A percentile compares a stretch with the other conserved stretches of the same genome.
Evolutionary conservation across 2,113 vertebrate genomes (phyloP).

Genomic region (Psittacus erithacus): DNA sequence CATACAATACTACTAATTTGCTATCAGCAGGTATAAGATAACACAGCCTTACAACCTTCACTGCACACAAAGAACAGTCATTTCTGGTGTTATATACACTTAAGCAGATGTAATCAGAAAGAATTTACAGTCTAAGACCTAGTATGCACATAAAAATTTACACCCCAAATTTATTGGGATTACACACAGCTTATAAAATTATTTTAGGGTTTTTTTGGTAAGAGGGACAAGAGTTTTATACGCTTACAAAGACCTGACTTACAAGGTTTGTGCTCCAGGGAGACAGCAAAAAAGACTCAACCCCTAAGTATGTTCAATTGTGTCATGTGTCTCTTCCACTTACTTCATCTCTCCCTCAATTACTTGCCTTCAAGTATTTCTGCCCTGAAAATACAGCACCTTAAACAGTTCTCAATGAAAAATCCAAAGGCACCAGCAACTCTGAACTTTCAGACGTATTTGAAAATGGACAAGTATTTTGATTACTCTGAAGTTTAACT

Average conservation of each 20-base stretch:
- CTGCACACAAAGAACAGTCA: rapidly evolving
- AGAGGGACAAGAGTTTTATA: neutral
- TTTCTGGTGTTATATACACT: neutral
- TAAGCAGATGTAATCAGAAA: neutral
- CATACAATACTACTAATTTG: neutral
- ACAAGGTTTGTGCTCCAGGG: neutral
- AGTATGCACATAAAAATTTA: neutral
- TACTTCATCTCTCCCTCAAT: neutral
- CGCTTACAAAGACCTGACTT: neutral
- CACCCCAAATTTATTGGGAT: neutral
- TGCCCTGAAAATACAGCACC: neutral
- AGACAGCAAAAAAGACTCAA: neutral
- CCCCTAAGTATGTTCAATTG: rapidly evolving
- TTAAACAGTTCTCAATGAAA: neutral
- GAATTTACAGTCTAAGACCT: neutral
- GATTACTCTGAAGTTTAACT: neutral
- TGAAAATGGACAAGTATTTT: neutral
- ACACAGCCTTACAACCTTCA: neutral
- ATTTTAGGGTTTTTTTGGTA: neutral
- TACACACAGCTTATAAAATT: neutral
- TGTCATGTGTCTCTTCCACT: neutral
- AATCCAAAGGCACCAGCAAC: neutral
- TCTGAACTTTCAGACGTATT: neutral
- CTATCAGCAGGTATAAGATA: neutral
- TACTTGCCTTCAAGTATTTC: neutral